phyloP scores from a whole-genome alignment of 2,888 invertebrate species.

The Xanthostigma xanthostigma region DNA sequence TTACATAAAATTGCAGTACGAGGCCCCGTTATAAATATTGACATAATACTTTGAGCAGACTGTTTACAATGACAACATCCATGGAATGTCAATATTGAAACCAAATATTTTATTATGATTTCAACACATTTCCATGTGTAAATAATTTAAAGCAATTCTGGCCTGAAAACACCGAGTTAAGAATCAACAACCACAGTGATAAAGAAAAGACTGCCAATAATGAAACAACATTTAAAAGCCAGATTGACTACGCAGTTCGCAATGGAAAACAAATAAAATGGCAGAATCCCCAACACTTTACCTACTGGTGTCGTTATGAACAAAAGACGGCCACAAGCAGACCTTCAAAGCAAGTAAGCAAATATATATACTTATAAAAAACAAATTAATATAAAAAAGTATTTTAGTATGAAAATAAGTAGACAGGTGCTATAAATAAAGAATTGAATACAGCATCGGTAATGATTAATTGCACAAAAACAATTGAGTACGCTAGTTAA shows the following conservation, averaged over 20 bases:
- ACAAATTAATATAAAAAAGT: neutral
- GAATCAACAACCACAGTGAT: conserved; percentile 59
- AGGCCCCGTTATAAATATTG: no score
- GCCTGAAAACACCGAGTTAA: conserved; percentile 49
- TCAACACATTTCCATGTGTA: conserved; percentile 6
- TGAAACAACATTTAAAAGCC: conserved; percentile 52
- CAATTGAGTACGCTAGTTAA: no score
- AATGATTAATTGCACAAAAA: no score
- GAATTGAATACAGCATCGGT: no score
- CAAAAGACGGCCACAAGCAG: conserved; percentile 38
- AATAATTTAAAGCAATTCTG: conserved; percentile 50
- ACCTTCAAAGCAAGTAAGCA: conserved; percentile 55
- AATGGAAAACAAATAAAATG: conserved; percentile 44
- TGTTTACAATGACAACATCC: no score
- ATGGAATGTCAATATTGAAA: no score
- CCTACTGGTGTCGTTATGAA: conserved; percentile 57
- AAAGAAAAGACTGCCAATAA: conserved; percentile 50
- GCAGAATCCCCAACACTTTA: conserved; percentile 52
- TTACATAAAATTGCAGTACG: no score
- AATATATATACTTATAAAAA: conserved; percentile 17
- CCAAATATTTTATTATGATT: no score
- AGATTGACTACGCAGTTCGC: conserved; percentile 42
- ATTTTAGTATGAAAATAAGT: no score
- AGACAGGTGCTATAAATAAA: no score
- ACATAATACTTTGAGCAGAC: no score